Evolutionary conservation across 2,113 vertebrate genomes (phyloP), one percentile per base, ranked within the genome.

Genomic region (Notothenia coriiceps): DNA sequence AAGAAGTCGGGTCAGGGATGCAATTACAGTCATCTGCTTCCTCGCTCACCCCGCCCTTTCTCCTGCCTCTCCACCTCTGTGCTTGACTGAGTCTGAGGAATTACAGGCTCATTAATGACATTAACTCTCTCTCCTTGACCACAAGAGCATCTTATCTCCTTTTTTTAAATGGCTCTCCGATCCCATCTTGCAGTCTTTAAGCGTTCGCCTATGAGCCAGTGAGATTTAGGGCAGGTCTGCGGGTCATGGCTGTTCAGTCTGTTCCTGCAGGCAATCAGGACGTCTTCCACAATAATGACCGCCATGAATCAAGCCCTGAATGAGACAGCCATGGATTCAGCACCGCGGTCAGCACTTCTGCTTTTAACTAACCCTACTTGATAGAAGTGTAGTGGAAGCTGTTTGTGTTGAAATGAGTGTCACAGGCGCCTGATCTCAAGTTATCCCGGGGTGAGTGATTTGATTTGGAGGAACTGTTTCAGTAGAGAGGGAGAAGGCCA

Each of bases 381-480:
- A 82, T 74, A 77, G 75, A 83, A 72, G 43, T 71, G n/a, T 15
- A 79, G 74, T 20, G 49, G 72, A 73, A 59, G 60, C 74, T 11
- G 65, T 80, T 70, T 76, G 70, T 70, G 83, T 62, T 71, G 55
- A 62, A 72, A 80, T 55, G 74, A 82, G 76, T 60, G 79, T 87
- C 64, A 74, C 29, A 25, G 80, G 59, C 50, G 56, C 64, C 60
- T 77, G 67, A 69, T 83, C 82, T 82, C 62, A 74, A 67, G 75
- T 88, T 52, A 72, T 64, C 73, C 49, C 0, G 15, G 29, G 64
- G 64, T 56, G 71, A 82, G 47, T 75, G 73, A 90, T 91, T 86
- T 71, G 77, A 86, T 87, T 81, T 65, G 80, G 64, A 54, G 68
- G 50, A 68, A 81, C 66, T 59, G 86, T 84, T 89, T 72, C 65